phyloP scores from a whole-genome alignment of 2,113 vertebrate species.

The Noctilio leporinus region DNA sequence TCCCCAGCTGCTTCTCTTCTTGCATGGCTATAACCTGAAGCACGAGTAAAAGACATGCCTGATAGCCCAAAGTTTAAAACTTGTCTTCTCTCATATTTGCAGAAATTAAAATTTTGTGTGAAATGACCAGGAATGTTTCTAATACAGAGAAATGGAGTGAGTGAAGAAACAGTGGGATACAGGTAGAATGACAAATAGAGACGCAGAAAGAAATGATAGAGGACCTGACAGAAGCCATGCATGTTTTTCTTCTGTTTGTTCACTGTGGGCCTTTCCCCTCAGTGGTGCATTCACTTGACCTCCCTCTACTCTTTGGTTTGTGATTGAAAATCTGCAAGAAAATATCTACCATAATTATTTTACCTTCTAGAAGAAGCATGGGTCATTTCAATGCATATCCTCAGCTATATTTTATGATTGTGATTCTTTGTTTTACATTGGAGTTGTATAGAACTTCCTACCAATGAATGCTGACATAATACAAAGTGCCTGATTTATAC shows the following conservation, averaged over 20 bases:
- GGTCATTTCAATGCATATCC: neutral
- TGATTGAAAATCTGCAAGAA: neutral
- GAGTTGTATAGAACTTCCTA: neutral
- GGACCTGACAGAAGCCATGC: neutral
- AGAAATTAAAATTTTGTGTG: neutral
- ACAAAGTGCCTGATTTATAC: neutral
- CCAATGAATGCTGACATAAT: neutral
- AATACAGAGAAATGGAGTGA: neutral
- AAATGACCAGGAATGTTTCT: neutral
- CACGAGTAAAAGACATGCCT: neutral
- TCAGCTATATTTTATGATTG: neutral
- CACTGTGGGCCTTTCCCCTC: neutral
- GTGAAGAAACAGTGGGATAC: neutral
- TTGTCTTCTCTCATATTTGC: neutral
- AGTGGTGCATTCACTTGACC: neutral
- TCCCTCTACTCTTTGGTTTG: neutral
- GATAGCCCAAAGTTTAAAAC: neutral
- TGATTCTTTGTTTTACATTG: neutral
- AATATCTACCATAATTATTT: neutral
- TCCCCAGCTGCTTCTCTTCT: neutral
- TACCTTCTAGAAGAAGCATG: neutral
- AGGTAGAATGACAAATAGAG: neutral
- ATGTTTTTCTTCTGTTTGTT: neutral
- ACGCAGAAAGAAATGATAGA: neutral
- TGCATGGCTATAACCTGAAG: neutral